Base-by-base conservation (phyloP, 2,888 invertebrate species). In the Scaptomyza polygonia region DNA sequence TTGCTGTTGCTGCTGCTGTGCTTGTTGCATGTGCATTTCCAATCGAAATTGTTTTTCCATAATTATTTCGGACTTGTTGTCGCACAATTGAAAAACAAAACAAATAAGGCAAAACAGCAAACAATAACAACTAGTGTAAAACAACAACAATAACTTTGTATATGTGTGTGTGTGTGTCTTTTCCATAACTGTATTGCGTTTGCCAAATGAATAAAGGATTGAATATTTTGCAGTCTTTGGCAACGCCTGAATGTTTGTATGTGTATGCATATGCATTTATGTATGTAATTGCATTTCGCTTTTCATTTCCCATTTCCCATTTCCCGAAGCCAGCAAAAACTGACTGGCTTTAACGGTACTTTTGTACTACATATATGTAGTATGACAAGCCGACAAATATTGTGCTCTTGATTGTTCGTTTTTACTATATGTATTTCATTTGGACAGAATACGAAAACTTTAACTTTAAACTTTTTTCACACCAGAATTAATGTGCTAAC, bases 1-100 rank as follows among this genome's bases (percentile, higher is more conserved):
- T 18, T 36, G 34, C 12, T 32, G 30, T 0, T 30, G 30, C 1
- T 32, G 34, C n/a, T 40, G 54, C 49, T 57, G 36, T 40, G 55
- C 51, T 58, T 67, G 69, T 67, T 67, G 67, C 68, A 66, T 67
- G 49, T 39, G 51, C 68, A 67, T 47, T 68, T 47, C 40, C 58
- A 67, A 67, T 58, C 67, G 68, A 57, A 67, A 68, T 67, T 57
- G 45, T 42, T 67, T 54, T 57, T 47, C 57, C 64, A 57, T 67
- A 57, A 57, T 57, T 49, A 57, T 67, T 57, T 48, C 51, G 43
- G 65, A 32, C 47, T 64, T 63, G 64, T 51, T 51, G 63, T 51
- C 65, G 51, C 39, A 39, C 51, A 63, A 36, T 30, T 51, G 44
- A 30, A 49, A 55, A 5, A 36, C 45, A 36, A 27, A 9, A n/a